Evolutionary conservation across 2,113 vertebrate genomes (phyloP), one percentile per base, ranked within the genome.

Genomic region (Rhinoptilus africanus): DNA sequence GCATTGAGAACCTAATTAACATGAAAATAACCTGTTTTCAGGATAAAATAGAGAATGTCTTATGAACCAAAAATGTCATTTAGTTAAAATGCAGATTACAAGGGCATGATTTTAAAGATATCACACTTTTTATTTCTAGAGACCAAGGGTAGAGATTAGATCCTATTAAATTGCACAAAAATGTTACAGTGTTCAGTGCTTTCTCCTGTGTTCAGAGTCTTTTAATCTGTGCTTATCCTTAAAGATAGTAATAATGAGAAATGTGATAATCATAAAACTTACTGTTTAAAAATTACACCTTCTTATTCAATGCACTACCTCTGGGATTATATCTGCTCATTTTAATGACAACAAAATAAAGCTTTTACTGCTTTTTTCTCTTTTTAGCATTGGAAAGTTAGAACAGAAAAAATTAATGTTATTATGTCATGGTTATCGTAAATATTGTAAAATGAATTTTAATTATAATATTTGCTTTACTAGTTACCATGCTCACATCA

Each of bases 201-300:
- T 93, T 92, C 73, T 95, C 60, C 56, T 79, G 14, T 81, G 35
- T 89, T 91, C 73, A 60, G 59, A 77, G 14, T 69, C 77, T 93
- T 95, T 93, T 93, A 94, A 95, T 89, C 92, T 92, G 34, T 60
- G 57, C 57, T 92, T 93, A 89, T 74, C 66, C 57, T 95, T 95
- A 79, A 81, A 95, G 64, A 92, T 9, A 84, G 19, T 34, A 92
- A 91, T 96, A 95, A 95, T 72, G 77, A 95, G 89, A 94, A 91
- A 89, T 92, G 69, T 91, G 81, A 93, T 86, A 93, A 92, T 87
- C 56, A 79, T 89, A 82, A 92, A 96, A 82, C 15, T 75, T 75
- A 53, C 60, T 48, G 62, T 60, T 77, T 68, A 93, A 91, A 93
- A 91, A 79, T 82, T 84, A 41, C 50, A 92, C 35, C 35, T 89